These are phyloP conservation scores for Synanthedon andrenaeformis DNA, from an alignment of 2,888 invertebrate species.

Conservation along the genomic window DNA sequence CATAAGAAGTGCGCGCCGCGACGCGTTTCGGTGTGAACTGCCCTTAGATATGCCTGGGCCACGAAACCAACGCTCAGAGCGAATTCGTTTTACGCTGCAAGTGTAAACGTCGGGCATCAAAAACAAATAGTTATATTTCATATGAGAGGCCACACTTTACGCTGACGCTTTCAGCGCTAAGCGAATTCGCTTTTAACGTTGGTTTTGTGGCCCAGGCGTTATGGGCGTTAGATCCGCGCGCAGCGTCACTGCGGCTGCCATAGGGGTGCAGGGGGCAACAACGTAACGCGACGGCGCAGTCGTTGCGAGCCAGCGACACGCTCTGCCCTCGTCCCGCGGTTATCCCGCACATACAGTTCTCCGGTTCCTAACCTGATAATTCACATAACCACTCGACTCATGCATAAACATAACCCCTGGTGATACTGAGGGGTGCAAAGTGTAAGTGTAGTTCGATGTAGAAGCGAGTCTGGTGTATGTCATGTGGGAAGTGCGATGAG, in stretches of 20 bases:
- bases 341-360: constrained; percentile 28
- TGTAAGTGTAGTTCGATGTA: constrained; percentile 41
- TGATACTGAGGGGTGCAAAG: constrained; percentile 39
- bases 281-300: constrained; percentile 20
- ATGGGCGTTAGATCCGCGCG: constrained; percentile 68
- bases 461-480: constrained; percentile 34
- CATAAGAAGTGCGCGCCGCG: no score
- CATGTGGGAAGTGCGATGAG: constrained; percentile 55
- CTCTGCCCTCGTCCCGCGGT: constrained; percentile 39
- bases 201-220: constrained; percentile 24
- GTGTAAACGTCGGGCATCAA: no score
- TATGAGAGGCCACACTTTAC: no score
- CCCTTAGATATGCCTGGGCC: no score
- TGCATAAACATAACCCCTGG: constrained; percentile 32
- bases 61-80: no score
- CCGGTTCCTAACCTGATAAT: constrained; percentile 25
- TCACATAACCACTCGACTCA: constrained; percentile 27
- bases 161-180: no score
- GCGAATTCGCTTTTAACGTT: no score
- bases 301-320: constrained; percentile 23
- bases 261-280: constrained; percentile 24
- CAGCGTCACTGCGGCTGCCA: constrained; percentile 63
- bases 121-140: no score
- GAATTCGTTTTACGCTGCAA: no score
- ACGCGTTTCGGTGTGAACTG: no score